Evolutionary conservation across 2,113 vertebrate genomes (phyloP), one percentile per base, ranked within the genome.

Genomic region (Phyllostomus hastatus): DNA sequence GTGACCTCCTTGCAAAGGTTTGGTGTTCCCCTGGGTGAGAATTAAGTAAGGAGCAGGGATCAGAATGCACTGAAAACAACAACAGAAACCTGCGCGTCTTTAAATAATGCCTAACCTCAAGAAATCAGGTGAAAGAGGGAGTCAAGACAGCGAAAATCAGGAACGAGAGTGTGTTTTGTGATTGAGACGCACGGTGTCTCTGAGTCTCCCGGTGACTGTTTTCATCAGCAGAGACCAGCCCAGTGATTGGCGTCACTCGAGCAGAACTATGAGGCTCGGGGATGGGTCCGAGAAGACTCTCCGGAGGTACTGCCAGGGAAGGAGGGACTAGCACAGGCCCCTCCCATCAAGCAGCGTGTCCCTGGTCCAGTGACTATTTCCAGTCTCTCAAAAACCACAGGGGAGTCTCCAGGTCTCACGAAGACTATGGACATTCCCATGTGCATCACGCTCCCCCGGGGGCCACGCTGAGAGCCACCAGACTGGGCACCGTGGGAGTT

Each of bases 191-290:
- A 64, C 93, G 90, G 59, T 7, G 46, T 4, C 31, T 61, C 88
- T 0, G 0, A 76, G 43, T 72, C 88, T 84, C 70, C n/a, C 22
- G 28, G 90, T 0, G 54, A 95, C 83, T 97, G 43, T 50, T 95
- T 96, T 91, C 90, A 97, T 96, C 94, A 85, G 82, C 81, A 95
- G 75, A 93, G 87, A 90, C 90, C 78, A 95, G 66, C 97, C 92
- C 91, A 88, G 89, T 50, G 89, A 82, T 94, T 95, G 83, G 50
- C 91, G 24, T 75, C 81, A 70, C 61, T 38, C 85, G 86, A 50
- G 67, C 67, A 94, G 66, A 89, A 17, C 15, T 16, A 85, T 41
- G 14, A 86, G 64, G 70, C 76, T 28, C 46, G 64, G 28, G 46
- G 75, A 88, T 59, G 31, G 61, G 78, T 81, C 69, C 81, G 69